Conservation (phyloP, 2,888 invertebrate genomes). For the Rhagonycha lutea region DNA sequence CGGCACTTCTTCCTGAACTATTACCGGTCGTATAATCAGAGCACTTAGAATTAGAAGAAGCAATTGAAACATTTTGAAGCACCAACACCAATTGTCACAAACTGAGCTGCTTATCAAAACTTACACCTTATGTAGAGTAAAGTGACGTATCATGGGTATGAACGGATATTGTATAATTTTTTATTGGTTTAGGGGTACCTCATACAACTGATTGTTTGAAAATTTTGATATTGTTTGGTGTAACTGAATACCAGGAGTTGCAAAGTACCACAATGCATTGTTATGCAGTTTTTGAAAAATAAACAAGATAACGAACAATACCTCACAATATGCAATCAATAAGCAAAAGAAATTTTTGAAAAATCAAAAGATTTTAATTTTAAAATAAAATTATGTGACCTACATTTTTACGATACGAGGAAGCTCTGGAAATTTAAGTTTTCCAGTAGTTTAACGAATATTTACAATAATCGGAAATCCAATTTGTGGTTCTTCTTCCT, state of each 20-base stretch:
- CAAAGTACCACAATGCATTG: neutral
- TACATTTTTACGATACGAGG: neutral
- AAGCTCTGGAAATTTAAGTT: neutral
- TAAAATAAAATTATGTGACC: neutral
- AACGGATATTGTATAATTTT: constrained; percentile 49
- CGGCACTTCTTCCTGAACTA: neutral
- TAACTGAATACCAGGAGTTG: neutral
- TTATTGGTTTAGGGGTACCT: constrained; percentile 6
- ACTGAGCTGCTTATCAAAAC: neutral
- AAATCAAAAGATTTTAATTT: neutral
- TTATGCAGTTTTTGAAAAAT: neutral
- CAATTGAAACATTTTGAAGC: neutral
- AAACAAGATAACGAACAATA: neutral
- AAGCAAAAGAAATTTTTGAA: neutral
- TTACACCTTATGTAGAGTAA: constrained; percentile 9
- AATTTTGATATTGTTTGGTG: neutral
- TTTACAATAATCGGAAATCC: neutral
- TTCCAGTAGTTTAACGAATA: neutral
- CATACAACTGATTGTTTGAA: constrained; percentile 19
- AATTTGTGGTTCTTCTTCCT: neutral
- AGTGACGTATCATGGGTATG: constrained; percentile 48
- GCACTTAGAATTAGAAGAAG: neutral
- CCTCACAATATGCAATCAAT: neutral
- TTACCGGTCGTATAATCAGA: neutral
- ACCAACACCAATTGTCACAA: neutral